Percentiles rank a stretch among this genome's conserved stretches.
Conservation (phyloP, 2,797 vertebrate species). For the Acipenser oxyrinchus region DNA sequence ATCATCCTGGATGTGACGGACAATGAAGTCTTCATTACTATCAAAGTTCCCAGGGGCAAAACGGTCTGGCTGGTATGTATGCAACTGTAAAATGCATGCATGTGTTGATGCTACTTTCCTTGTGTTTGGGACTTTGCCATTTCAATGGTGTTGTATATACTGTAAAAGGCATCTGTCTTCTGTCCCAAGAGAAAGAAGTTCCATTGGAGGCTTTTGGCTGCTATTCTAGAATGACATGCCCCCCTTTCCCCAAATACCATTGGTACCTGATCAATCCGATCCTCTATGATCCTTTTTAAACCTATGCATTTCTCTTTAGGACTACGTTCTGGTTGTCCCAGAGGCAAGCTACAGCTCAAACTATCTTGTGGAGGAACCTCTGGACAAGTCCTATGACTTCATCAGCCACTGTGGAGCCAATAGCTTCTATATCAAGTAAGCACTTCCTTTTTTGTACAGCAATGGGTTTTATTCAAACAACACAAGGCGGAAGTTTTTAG, state of each 20-base stretch:
- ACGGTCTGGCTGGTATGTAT: constrained; percentile 83
- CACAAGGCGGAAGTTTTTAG: neutral
- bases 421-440: constrained; percentile 82
- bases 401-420: constrained; percentile 85
- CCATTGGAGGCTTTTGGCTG: too few species aligned
- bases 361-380: constrained; percentile 76
- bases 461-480: neutral
- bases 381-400: constrained; percentile 93
- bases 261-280: too few species aligned
- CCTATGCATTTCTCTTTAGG: constrained; percentile 48
- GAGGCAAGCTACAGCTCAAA: constrained; percentile 74
- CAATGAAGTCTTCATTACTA: constrained; percentile 70
- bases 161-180: too few species aligned
- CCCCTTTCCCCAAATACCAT: too few species aligned
- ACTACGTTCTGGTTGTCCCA: constrained; percentile 82
- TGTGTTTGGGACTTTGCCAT: too few species aligned
- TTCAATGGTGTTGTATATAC: too few species aligned
- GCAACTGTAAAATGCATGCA: too few species aligned
- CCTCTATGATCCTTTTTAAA: neutral
- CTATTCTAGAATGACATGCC: too few species aligned
- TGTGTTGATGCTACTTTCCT: too few species aligned
- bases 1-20: constrained; percentile 82
- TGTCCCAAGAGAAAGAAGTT: too few species aligned
- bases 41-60: constrained; percentile 73
- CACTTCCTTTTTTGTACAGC: neutral